Conservation (phyloP, 2,113 vertebrate genomes). For the Pachypanchax playfairii region DNA sequence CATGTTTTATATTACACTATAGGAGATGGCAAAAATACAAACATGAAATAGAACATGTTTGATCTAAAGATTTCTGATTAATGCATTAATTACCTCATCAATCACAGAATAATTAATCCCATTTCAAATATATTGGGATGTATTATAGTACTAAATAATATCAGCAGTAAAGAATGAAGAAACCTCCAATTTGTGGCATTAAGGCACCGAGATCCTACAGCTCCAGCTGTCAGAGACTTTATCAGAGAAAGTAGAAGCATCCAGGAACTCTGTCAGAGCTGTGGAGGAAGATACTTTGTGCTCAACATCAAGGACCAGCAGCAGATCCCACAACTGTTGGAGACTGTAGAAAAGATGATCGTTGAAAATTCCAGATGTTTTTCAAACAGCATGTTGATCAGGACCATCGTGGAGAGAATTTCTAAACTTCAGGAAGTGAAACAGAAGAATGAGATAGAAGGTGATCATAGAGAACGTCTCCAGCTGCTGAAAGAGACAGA, state of each 20-base stretch:
- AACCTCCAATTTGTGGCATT: too few species aligned
- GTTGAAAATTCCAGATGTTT: not conserved
- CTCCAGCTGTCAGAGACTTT: not conserved
- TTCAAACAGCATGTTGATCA: not conserved
- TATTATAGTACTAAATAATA: too few species aligned
- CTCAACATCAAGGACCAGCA: constrained; percentile 20
- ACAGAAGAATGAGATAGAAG: not conserved
- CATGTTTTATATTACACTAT: too few species aligned
- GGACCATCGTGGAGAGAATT: not conserved
- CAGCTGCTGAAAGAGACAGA: not conserved
- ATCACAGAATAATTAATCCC: too few species aligned
- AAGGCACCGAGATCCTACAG: constrained; percentile 19
- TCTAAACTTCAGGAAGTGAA: not conserved
- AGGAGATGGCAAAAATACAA: too few species aligned
- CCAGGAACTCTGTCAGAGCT: constrained; percentile 15
- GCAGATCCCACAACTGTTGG: constrained; percentile 7
- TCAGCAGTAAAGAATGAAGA: too few species aligned
- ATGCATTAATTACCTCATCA: too few species aligned
- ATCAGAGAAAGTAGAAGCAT: constrained; percentile 25
- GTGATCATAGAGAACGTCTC: not conserved
- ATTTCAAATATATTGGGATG: too few species aligned
- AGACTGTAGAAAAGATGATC: not conserved
- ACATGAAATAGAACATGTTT: too few species aligned
- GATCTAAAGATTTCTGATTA: too few species aligned
- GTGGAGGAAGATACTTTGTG: not conserved